Conservation (phyloP, 2,888 invertebrate genomes). For the Cephus nigrinus region DNA sequence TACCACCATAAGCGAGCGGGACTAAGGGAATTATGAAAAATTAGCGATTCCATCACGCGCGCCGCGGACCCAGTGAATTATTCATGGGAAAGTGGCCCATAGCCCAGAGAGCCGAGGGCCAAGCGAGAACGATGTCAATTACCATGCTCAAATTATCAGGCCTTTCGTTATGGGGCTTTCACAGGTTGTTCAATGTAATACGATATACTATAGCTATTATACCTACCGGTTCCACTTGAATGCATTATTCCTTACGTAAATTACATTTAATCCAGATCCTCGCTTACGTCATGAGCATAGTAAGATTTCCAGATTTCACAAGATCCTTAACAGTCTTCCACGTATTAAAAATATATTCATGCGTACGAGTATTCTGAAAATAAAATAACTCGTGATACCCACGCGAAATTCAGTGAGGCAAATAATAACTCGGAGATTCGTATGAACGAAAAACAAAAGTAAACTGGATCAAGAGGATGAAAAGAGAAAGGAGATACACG, state of each 20-base stretch:
- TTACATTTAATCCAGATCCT: background rate
- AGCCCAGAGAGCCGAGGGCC: background rate
- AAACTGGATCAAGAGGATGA: background rate
- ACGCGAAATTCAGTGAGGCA: background rate
- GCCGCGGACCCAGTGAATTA: background rate
- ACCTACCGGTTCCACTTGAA: background rate
- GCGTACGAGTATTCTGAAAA: background rate
- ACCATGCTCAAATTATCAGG: background rate
- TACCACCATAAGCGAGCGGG: background rate
- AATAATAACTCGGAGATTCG: background rate
- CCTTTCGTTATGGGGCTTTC: background rate
- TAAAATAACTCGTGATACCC: background rate
- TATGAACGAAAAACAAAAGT: conserved; percentile 5
- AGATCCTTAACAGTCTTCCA: background rate
- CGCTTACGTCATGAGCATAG: background rate
- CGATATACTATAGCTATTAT: background rate
- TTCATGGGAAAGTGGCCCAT: background rate
- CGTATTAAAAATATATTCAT: background rate
- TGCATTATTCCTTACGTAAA: background rate
- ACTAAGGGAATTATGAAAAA: background rate
- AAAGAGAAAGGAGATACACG: background rate
- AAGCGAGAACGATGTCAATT: background rate
- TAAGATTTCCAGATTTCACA: background rate
- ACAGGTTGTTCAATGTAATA: background rate
- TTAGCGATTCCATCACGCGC: background rate